These are phyloP conservation scores for Gallinago paraguaiae DNA, from an alignment of 2,113 vertebrate species.

Conservation along the genomic window DNA sequence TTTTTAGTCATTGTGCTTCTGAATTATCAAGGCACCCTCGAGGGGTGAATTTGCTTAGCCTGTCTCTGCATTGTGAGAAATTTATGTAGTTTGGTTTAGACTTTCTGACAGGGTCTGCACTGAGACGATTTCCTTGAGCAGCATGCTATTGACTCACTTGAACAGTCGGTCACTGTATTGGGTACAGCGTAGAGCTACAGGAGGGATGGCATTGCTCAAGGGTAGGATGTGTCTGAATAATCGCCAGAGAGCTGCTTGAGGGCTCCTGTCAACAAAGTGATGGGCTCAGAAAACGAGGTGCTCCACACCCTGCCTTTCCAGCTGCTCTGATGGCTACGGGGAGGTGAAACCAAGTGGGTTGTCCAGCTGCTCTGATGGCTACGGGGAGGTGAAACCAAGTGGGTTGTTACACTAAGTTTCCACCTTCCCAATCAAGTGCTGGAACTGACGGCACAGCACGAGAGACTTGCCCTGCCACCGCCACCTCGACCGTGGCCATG, in stretches of 20 bases:
- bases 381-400: background rate
- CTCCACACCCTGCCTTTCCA: background rate
- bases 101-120: background rate
- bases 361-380: background rate
- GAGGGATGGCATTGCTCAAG: background rate
- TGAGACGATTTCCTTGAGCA: background rate
- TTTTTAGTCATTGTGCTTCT: background rate
- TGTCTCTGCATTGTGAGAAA: background rate
- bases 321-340: background rate
- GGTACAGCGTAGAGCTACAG: background rate
- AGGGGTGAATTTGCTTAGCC: background rate
- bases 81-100: background rate
- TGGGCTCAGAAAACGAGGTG: background rate
- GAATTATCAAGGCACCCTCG: background rate
- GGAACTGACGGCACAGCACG: accelerated
- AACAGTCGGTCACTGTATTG: accelerated
- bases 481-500: accelerated
- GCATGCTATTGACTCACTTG: accelerated
- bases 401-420: background rate
- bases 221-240: background rate
- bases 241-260: background rate
- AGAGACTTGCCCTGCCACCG: background rate
- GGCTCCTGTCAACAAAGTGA: background rate
- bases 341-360: background rate
- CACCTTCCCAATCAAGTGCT: background rate